A percentile compares a stretch with the other conserved stretches of the same genome.
Conservation (phyloP, 2,797 vertebrate genomes). For the Micrastur ruficollis region DNA sequence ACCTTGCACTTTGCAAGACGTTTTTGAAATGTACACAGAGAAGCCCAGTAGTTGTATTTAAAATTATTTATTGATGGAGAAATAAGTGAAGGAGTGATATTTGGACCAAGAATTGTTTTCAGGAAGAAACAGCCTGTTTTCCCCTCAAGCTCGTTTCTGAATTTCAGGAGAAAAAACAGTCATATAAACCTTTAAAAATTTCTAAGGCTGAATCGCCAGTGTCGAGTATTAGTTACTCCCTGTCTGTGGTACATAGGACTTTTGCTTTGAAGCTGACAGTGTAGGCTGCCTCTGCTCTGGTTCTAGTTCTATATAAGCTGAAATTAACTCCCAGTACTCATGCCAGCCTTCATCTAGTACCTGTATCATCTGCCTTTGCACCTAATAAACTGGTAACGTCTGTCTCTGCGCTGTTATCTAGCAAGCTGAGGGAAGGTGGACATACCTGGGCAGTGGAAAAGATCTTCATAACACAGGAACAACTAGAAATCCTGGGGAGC, state of each 20-base stretch:
- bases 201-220: not conserved
- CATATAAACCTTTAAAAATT: not conserved
- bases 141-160: not conserved
- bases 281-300: not conserved
- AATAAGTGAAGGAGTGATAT: not conserved
- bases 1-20: not conserved
- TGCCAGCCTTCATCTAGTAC: not conserved
- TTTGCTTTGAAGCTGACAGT: not conserved
- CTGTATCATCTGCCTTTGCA: not conserved
- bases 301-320: not conserved
- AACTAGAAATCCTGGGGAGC: rapidly evolving
- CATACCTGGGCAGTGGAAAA: not conserved
- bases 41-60: not conserved
- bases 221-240: not conserved
- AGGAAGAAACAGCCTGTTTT: not conserved
- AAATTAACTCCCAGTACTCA: not conserved
- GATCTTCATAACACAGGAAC: not conserved
- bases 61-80: constrained; percentile 18
- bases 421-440: not conserved
- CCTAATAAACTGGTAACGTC: rapidly evolving
- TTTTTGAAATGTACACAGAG: not conserved
- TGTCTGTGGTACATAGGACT: rapidly evolving
- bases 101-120: not conserved
- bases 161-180: not conserved
- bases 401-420: not conserved